Conservation (phyloP, 2,888 invertebrate species). For the Girardia tigrina region DNA sequence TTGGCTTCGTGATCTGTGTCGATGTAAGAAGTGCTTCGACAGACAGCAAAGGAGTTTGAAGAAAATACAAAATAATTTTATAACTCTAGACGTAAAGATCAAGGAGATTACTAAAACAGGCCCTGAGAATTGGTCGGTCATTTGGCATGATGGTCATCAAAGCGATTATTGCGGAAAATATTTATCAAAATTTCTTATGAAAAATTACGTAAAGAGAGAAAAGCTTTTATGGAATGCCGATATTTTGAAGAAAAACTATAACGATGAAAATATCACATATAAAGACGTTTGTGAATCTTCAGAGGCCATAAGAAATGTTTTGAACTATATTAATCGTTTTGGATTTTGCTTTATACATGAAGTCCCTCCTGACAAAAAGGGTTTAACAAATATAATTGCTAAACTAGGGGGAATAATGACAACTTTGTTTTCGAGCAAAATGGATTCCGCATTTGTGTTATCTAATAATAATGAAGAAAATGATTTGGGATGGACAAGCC, state of each 20-base stretch:
- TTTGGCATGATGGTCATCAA: conserved; percentile 25
- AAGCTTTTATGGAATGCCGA: neutral
- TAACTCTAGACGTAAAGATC: neutral
- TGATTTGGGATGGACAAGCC: conserved; percentile 29
- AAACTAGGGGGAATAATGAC: conserved; percentile 26
- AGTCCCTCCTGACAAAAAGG: conserved; percentile 21
- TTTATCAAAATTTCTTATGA: conserved; percentile 1
- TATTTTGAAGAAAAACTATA: neutral
- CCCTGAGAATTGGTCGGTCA: neutral
- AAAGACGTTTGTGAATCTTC: neutral
- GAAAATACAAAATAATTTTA: neutral
- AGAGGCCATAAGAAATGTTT: neutral
- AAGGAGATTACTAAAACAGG: neutral
- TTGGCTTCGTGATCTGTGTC: conserved; percentile 28
- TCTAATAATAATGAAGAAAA: conserved; percentile 25
- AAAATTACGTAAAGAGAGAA: neutral
- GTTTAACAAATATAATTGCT: neutral
- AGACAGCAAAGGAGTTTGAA: conserved; percentile 29
- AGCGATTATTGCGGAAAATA: conserved; percentile 12
- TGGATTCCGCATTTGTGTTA: conserved; percentile 29
- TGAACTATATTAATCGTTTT: neutral
- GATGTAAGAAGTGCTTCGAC: conserved; percentile 16
- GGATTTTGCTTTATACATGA: conserved; percentile 25
- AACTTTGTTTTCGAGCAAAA: conserved; percentile 28
- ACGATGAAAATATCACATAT: neutral